A percentile compares a stretch with the other conserved stretches of the same genome.
phyloP scores from a whole-genome alignment of 2,113 vertebrate species.

The Psilopogon haemacephalus region DNA sequence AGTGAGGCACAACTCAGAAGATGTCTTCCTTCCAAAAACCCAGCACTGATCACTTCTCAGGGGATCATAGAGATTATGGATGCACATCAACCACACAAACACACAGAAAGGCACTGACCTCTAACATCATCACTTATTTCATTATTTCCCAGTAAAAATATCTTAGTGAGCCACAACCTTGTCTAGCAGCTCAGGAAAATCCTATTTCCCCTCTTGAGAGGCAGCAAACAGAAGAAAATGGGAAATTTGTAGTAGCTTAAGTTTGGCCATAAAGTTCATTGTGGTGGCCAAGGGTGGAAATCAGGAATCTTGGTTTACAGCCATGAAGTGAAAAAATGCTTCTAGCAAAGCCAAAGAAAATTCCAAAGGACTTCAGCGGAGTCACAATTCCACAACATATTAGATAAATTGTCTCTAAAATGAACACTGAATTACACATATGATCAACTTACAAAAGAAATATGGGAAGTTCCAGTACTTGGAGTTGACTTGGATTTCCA shows the following conservation, averaged over 20 bases:
- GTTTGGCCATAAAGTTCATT: not conserved
- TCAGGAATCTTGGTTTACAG: constrained; percentile 1
- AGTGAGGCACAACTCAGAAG: not conserved
- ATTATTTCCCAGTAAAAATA: not conserved
- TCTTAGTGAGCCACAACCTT: not conserved
- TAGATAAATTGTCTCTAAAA: not conserved
- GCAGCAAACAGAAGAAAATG: not conserved
- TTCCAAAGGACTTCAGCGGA: constrained; percentile 29
- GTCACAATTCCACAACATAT: constrained; percentile 32
- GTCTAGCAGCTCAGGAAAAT: not conserved
- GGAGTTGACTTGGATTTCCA: not conserved
- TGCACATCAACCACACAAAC: not conserved
- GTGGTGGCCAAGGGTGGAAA: constrained; percentile 16
- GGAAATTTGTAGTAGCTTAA: not conserved
- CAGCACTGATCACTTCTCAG: not conserved
- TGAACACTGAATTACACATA: not conserved
- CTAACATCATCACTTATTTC: not conserved
- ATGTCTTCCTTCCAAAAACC: not conserved
- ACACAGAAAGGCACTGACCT: not conserved
- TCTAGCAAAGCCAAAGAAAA: constrained; percentile 51
- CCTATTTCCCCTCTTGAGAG: not conserved
- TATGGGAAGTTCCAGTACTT: constrained; percentile 9
- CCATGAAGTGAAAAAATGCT: not conserved
- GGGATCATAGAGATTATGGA: not conserved
- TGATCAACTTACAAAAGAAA: not conserved